These are phyloP conservation scores for Bucco capensis DNA, from an alignment of 2,113 vertebrate species.

Conservation along the genomic window DNA sequence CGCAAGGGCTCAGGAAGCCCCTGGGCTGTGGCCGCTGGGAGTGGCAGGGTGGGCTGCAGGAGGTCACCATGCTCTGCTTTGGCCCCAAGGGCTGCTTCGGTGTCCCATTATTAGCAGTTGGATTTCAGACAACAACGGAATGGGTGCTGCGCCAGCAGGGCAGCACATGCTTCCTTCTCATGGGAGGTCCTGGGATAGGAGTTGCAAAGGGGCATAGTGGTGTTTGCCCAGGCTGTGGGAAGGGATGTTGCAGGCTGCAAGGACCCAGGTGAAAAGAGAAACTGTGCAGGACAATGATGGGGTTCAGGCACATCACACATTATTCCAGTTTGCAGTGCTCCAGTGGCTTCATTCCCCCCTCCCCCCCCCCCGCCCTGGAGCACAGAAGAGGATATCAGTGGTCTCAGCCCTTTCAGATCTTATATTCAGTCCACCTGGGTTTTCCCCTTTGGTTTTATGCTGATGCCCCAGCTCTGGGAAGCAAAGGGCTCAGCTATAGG, in stretches of 20 bases:
- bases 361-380: not conserved
- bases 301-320: rapidly evolving
- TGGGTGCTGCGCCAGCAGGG: rapidly evolving
- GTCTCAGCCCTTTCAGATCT: not conserved
- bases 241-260: not conserved
- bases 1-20: not conserved
- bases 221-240: not conserved
- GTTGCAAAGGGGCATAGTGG: rapidly evolving
- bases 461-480: not conserved
- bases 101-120: not conserved
- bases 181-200: not conserved
- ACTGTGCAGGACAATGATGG: rapidly evolving
- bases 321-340: not conserved
- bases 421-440: not conserved
- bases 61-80: not conserved
- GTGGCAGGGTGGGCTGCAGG: not conserved
- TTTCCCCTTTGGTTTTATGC: not conserved
- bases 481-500: not conserved
- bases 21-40: not conserved
- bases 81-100: not conserved
- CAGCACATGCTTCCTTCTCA: not conserved
- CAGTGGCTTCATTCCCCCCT: not conserved
- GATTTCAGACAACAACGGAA: not conserved
- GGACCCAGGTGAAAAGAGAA: rapidly evolving
- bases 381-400: not conserved